Conservation (phyloP, 2,888 invertebrate species). For the Cacoxenus indagator region DNA sequence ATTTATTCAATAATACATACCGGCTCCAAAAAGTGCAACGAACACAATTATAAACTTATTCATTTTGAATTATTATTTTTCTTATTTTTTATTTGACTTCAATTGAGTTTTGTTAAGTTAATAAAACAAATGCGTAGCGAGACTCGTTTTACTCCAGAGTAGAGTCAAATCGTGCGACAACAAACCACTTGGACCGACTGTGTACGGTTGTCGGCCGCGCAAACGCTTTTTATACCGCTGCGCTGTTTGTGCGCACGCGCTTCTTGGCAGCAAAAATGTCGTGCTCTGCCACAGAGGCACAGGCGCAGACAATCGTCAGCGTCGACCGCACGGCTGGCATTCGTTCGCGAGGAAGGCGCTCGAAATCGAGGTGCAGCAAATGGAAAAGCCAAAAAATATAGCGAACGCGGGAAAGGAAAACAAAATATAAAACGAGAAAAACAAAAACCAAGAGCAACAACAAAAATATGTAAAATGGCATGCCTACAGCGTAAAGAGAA, state of each 20-base stretch:
- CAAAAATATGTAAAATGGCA: neutral
- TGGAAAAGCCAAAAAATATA: neutral
- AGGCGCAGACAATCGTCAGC: slow-evolving; percentile 22
- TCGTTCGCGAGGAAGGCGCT: slow-evolving; percentile 13
- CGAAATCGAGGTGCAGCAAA: neutral
- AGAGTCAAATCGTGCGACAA: slow-evolving; percentile 44
- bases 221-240: slow-evolving; percentile 72
- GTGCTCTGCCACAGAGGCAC: slow-evolving; percentile 29
- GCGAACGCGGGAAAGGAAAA: neutral
- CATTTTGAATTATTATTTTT: slow-evolving; percentile 57
- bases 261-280: slow-evolving; percentile 47
- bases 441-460: neutral
- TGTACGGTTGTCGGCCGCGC: slow-evolving; percentile 70
- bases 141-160: slow-evolving; percentile 48
- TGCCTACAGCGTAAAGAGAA: slow-evolving; percentile 1
- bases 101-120: slow-evolving; percentile 36
- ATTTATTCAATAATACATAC: slow-evolving; percentile 73
- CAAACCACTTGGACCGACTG: slow-evolving; percentile 71
- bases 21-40: slow-evolving; percentile 78
- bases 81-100: slow-evolving; percentile 31
- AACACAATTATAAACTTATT: slow-evolving; percentile 72
- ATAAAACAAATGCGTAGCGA: slow-evolving; percentile 41
- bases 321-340: neutral
- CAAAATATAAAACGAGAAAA: neutral
- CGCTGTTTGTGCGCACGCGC: slow-evolving; percentile 65